Evolutionary conservation across 2,888 invertebrate species (phyloP).

Genomic region (Netelia virgata): DNA sequence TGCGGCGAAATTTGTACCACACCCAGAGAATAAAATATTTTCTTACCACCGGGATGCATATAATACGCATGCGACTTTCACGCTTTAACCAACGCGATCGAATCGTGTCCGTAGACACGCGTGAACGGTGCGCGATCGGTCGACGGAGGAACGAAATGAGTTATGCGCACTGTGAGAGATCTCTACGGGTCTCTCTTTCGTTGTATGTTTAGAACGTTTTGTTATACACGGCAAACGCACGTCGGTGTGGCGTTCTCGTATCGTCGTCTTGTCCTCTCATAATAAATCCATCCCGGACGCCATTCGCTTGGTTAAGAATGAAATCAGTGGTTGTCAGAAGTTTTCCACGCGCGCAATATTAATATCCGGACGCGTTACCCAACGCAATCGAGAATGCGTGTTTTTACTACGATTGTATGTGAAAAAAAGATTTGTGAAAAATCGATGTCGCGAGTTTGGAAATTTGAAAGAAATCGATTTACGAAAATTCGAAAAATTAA

Average conservation of each 20-base stretch:
- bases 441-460: no score
- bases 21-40: constrained; percentile 35
- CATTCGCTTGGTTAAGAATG: constrained; percentile 74
- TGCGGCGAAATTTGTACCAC: constrained; percentile 38
- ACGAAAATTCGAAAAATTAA: no score
- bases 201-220: no score
- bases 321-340: constrained; percentile 79
- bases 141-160: background rate
- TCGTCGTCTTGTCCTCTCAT: constrained; percentile 74
- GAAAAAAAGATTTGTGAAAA: no score
- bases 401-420: no score
- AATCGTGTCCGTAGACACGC: background rate
- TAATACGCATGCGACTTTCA: constrained; percentile 15
- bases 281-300: constrained; percentile 79
- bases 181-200: no score
- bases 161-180: background rate
- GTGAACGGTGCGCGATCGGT: background rate
- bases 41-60: background rate
- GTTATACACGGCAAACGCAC: no score
- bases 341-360: constrained; percentile 57
- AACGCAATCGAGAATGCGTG: no score
- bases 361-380: constrained; percentile 19
- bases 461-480: no score
- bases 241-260: constrained; percentile 48
- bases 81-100: constrained; percentile 28